A percentile compares a stretch with the other conserved stretches of the same genome.
Conservation (phyloP, 2,113 vertebrate genomes). For the Cryptomyrus ogoouensis region DNA sequence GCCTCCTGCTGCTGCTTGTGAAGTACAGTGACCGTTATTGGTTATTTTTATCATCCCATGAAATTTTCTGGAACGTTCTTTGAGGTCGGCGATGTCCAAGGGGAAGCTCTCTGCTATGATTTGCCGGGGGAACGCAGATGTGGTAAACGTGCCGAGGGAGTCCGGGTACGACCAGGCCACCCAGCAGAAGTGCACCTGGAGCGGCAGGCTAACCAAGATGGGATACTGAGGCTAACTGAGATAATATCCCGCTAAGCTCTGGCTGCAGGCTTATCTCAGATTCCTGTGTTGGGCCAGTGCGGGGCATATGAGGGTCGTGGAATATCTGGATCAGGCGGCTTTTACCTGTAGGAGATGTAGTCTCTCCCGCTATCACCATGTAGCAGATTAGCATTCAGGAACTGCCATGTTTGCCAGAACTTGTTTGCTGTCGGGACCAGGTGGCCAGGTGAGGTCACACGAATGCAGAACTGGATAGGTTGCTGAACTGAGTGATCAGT, state of each 20-base stretch:
- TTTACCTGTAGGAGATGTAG: not conserved
- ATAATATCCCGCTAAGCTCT: not conserved
- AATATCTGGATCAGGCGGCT: not conserved
- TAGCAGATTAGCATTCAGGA: not conserved
- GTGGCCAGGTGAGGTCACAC: not conserved
- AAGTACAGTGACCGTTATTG: not conserved
- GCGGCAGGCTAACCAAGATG: not conserved
- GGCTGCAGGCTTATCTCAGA: not conserved
- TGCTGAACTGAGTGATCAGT: not conserved
- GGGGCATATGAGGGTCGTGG: no score
- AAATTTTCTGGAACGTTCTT: not conserved
- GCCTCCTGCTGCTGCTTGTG: not conserved
- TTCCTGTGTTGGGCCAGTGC: not conserved
- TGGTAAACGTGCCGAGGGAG: not conserved
- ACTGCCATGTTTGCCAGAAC: not conserved
- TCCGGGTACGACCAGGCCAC: not conserved
- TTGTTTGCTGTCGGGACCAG: not conserved
- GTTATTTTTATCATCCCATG: conserved; percentile 6
- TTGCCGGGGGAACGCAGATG: not conserved
- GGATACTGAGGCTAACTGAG: not conserved
- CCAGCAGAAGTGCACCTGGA: conserved; percentile 1
- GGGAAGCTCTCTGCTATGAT: not conserved
- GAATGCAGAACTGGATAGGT: not conserved
- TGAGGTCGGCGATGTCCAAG: not conserved
- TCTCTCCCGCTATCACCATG: not conserved